Evolutionary conservation across 2,113 vertebrate genomes (phyloP).

Genomic region (Heptranchias perlo): DNA sequence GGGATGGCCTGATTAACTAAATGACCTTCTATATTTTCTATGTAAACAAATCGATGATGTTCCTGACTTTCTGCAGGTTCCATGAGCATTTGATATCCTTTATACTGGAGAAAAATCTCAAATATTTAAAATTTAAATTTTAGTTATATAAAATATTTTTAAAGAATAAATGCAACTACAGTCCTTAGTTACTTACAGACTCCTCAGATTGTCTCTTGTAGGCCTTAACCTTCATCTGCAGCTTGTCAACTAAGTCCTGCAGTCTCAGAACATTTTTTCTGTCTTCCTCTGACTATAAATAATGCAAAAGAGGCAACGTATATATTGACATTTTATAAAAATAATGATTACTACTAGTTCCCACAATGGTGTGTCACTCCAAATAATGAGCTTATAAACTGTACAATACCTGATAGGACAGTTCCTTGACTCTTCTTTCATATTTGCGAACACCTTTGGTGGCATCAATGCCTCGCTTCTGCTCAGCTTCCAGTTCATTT

Average conservation of each 20-base stretch:
- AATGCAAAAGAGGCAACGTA: too few species aligned
- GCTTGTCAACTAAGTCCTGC: constrained; percentile 70
- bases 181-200: constrained; percentile 27
- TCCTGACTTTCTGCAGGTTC: not conserved
- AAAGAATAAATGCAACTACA: not conserved
- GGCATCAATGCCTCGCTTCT: constrained; percentile 57
- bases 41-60: not conserved
- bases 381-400: not conserved
- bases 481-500: constrained; percentile 61
- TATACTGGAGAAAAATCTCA: not conserved
- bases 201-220: constrained; percentile 48
- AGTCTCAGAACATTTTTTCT: constrained; percentile 63
- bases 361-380: not conserved
- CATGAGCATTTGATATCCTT: not conserved
- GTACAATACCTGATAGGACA: constrained; percentile 37
- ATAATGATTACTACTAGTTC: not conserved
- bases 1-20: not conserved
- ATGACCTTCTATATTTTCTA: not conserved
- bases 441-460: constrained; percentile 66
- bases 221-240: constrained; percentile 66
- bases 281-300: constrained; percentile 63
- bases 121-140: not conserved
- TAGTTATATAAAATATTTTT: not conserved
- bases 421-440: constrained; percentile 40
- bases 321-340: not conserved